Percentiles rank a stretch among this genome's conserved stretches.
These are phyloP conservation scores for Polyodon spathula DNA, from an alignment of 2,113 vertebrate genomes.

Conservation along the genomic window DNA sequence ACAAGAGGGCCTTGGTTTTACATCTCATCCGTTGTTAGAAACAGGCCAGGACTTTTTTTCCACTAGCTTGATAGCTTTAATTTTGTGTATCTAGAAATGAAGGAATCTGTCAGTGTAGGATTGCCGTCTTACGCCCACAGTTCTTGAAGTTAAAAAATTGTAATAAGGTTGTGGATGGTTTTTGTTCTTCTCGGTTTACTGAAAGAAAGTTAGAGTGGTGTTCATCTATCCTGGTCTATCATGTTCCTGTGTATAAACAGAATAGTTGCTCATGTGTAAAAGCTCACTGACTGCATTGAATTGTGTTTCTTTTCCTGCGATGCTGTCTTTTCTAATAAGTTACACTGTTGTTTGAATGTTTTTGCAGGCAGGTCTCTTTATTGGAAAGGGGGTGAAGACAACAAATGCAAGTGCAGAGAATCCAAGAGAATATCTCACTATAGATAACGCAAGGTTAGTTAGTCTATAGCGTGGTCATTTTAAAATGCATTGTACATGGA, in stretches of 20 bases:
- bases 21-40: background rate
- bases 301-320: background rate
- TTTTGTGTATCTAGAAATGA: background rate
- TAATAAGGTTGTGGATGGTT: conserved; percentile 6
- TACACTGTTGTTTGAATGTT: conserved; percentile 4
- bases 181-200: background rate
- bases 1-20: too few relatives aligned
- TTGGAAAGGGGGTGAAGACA: conserved; percentile 39
- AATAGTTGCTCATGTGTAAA: background rate
- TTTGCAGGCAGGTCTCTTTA: conserved; percentile 42
- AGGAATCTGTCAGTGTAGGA: background rate
- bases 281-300: background rate
- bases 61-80: background rate
- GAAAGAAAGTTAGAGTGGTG: too few relatives aligned
- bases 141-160: conserved; percentile 3
- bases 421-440: conserved; percentile 41
- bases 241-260: background rate
- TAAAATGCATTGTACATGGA: too few relatives aligned
- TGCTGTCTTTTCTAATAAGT: background rate
- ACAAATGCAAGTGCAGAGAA: conserved; percentile 33
- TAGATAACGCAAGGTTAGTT: conserved; percentile 35
- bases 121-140: background rate
- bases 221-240: conserved; percentile 1
- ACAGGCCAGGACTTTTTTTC: background rate
- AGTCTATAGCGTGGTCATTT: background rate